Percentiles rank a stretch among this genome's conserved stretches.
Evolutionary conservation across 2,888 invertebrate genomes (phyloP).

Genomic region (Pemphredon lugubris): DNA sequence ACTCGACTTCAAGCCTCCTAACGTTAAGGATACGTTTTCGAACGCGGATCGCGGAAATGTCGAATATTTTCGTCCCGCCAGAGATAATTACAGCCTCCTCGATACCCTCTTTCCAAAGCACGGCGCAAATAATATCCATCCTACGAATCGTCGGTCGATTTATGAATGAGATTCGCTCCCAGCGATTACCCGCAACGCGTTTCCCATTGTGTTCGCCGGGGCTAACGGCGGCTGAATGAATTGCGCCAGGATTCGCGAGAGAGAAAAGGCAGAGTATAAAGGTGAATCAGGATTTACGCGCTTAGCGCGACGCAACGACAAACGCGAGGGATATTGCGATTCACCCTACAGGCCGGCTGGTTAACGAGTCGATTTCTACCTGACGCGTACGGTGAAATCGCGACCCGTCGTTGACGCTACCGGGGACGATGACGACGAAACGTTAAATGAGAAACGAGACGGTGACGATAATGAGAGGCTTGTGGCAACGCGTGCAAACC

Average conservation of each 20-base stretch:
- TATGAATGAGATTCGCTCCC: conserved; percentile 40
- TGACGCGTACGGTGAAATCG: conserved; percentile 36
- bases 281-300: background rate
- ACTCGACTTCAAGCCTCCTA: too few species aligned
- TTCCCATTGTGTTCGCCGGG: conserved; percentile 47
- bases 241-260: conserved; percentile 48
- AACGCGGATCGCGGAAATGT: too few species aligned
- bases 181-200: conserved; percentile 13
- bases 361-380: conserved; percentile 42
- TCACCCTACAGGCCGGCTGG: conserved; percentile 9
- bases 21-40: too few species aligned
- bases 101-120: background rate
- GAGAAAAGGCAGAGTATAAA: conserved; percentile 26
- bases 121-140: conserved; percentile 19
- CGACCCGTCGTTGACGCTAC: conserved; percentile 30
- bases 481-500: conserved; percentile 71
- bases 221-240: conserved; percentile 52
- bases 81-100: too few species aligned
- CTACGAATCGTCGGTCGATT: conserved; percentile 14
- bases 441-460: conserved; percentile 63
- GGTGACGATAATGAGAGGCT: conserved; percentile 72
- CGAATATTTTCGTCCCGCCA: too few species aligned
- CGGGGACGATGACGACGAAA: conserved; percentile 56
- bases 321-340: conserved; percentile 26
- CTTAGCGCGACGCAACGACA: background rate